These are phyloP conservation scores for Magallana angulata DNA, from an alignment of 1,140 invertebrate genomes.

Conservation along the genomic window DNA sequence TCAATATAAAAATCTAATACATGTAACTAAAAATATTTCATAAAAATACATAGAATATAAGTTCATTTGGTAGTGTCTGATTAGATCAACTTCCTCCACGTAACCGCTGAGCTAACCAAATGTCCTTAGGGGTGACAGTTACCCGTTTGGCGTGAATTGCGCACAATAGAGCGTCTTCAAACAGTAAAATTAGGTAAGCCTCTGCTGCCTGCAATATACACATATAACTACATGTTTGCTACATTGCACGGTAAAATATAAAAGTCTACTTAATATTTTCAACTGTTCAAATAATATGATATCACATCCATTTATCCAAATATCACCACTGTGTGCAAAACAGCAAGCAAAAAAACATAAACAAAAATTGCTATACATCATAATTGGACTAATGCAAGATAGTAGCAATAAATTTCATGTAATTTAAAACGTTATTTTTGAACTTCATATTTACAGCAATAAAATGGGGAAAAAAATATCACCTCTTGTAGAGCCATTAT, in stretches of 20 bases:
- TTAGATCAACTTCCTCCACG: conserved; percentile 60
- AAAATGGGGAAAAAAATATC: background rate
- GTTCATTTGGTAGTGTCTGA: background rate
- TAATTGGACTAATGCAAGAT: no score
- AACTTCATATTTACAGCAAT: background rate
- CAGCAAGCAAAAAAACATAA: no score
- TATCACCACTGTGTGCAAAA: no score
- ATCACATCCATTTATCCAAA: no score
- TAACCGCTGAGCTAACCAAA: conserved; percentile 83
- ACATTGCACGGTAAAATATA: no score
- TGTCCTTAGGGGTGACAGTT: conserved; percentile 97
- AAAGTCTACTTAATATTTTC: no score
- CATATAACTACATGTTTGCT: background rate
- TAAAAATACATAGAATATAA: background rate
- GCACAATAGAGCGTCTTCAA: conserved; percentile 94
- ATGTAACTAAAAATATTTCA: background rate
- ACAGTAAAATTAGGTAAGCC: conserved; percentile 92
- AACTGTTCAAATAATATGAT: no score
- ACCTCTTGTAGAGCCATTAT: conserved; percentile 66
- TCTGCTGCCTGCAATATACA: conserved; percentile 86
- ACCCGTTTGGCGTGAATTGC: conserved; percentile 93
- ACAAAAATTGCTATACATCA: no score
- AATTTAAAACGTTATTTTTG: background rate
- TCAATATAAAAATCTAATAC: no score
- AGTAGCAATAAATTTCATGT: no score